Evolutionary conservation across 2,888 invertebrate genomes (phyloP).

Genomic region (Cephalotes varians): DNA sequence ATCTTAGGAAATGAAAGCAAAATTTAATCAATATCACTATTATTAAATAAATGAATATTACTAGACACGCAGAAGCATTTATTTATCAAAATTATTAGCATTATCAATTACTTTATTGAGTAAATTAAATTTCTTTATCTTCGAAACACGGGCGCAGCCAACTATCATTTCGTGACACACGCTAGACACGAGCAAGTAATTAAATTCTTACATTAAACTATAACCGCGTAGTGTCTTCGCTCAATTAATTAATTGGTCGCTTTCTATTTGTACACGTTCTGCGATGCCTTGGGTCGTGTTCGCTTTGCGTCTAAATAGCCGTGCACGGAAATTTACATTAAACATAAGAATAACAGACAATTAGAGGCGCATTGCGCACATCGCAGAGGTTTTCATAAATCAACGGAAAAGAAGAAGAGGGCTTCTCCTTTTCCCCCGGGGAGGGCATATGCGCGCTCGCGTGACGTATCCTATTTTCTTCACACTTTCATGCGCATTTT

Average conservation of each 20-base stretch:
- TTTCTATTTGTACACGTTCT: conserved; percentile 27
- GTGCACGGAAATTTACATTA: conserved; percentile 25
- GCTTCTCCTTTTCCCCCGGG: not conserved
- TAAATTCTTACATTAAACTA: conserved; percentile 22
- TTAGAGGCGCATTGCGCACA: conserved; percentile 16
- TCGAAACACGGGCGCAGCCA: not conserved
- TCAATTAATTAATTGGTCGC: conserved; percentile 50
- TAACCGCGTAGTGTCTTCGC: conserved; percentile 23
- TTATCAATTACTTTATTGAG: not conserved
- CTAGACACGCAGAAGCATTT: not conserved
- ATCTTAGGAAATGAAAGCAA: not conserved
- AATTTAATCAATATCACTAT: too few relatives aligned
- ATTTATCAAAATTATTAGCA: not conserved
- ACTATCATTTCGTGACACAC: not conserved
- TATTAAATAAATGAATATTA: not conserved
- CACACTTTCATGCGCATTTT: conserved; percentile 54
- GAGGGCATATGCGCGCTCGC: conserved; percentile 1
- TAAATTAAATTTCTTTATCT: not conserved
- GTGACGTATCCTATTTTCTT: conserved; percentile 35
- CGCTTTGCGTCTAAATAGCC: conserved; percentile 31
- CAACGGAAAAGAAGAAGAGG: not conserved
- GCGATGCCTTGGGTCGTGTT: not conserved
- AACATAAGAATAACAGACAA: conserved; percentile 39
- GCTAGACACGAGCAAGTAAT: not conserved
- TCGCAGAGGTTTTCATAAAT: conserved; percentile 16